A percentile compares a stretch with the other conserved stretches of the same genome.
Evolutionary conservation across 2,888 invertebrate genomes (phyloP).

Genomic region (Synergus umbraculus): DNA sequence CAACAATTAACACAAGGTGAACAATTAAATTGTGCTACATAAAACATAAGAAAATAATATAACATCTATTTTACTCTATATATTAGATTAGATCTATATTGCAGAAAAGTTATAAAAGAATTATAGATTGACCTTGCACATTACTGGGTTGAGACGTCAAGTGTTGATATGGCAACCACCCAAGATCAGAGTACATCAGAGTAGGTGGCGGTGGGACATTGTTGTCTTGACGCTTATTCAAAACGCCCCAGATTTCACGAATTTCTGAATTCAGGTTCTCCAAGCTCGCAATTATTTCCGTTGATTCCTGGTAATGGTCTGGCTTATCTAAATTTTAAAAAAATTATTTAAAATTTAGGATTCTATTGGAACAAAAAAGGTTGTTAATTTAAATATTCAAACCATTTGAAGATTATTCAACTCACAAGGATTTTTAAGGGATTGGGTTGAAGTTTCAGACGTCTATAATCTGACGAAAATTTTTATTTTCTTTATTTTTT

Average conservation of each 20-base stretch:
- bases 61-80: background rate
- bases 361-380: background rate
- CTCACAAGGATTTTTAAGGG: background rate
- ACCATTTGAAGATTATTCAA: background rate
- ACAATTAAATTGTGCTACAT: constrained; percentile 25
- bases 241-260: constrained; percentile 84
- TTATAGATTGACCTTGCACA: constrained; percentile 65
- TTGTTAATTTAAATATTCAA: background rate
- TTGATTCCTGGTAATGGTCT: constrained; percentile 82
- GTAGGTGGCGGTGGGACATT: constrained; percentile 79
- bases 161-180: constrained; percentile 78
- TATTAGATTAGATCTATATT: constrained; percentile 7
- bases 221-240: constrained; percentile 81
- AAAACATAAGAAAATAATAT: constrained; percentile 25
- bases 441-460: too few species aligned
- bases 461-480: too few species aligned
- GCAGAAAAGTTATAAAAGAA: constrained; percentile 39
- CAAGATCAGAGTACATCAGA: constrained; percentile 80
- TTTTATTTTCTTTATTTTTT: too few species aligned
- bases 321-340: constrained; percentile 67
- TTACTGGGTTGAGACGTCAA: constrained; percentile 67
- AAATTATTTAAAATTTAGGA: constrained; percentile 25
- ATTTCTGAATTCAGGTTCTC: constrained; percentile 86
- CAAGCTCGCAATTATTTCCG: constrained; percentile 84
- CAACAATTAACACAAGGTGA: background rate